A percentile compares a stretch with the other conserved stretches of the same genome.
phyloP scores from a whole-genome alignment of 1,140 invertebrate genomes.

The Portunus trituberculatus region DNA sequence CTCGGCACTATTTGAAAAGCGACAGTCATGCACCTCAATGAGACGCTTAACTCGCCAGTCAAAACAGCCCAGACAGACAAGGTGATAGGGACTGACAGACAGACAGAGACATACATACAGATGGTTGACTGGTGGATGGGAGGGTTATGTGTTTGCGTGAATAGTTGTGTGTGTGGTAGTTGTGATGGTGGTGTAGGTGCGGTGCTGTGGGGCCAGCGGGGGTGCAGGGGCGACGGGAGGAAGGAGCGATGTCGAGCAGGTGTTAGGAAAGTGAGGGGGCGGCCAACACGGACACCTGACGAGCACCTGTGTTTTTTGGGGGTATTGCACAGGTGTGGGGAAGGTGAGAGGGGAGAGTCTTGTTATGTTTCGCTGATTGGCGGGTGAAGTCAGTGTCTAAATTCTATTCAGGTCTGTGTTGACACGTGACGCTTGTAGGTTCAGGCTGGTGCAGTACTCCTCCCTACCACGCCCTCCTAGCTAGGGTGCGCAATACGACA shows the following conservation, averaged over 20 bases:
- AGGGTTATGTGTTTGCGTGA: not conserved
- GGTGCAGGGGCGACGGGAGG: not conserved
- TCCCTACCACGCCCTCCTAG: too few relatives aligned
- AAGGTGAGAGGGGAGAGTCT: not conserved
- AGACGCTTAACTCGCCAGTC: not conserved
- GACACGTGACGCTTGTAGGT: not conserved
- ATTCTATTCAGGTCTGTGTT: not conserved
- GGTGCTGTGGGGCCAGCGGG: not conserved
- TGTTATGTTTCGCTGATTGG: not conserved
- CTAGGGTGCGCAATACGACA: too few relatives aligned
- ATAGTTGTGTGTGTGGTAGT: not conserved
- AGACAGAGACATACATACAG: not conserved
- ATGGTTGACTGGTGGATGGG: not conserved
- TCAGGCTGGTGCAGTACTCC: too few relatives aligned
- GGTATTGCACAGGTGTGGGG: not conserved
- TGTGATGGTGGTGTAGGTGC: not conserved
- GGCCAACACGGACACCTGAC: not conserved
- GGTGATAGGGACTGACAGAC: not conserved
- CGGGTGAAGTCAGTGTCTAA: not conserved
- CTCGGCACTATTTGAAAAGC: not conserved
- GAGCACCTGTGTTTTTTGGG: not conserved
- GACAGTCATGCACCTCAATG: not conserved
- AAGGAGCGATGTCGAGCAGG: constrained; percentile 1
- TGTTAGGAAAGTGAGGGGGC: not conserved
- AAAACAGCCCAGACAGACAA: constrained; percentile 11